Percentiles rank a stretch among this genome's conserved stretches.
Conservation (phyloP, 92 coral and sea anemone species). For the Heliopora coerulea region DNA sequence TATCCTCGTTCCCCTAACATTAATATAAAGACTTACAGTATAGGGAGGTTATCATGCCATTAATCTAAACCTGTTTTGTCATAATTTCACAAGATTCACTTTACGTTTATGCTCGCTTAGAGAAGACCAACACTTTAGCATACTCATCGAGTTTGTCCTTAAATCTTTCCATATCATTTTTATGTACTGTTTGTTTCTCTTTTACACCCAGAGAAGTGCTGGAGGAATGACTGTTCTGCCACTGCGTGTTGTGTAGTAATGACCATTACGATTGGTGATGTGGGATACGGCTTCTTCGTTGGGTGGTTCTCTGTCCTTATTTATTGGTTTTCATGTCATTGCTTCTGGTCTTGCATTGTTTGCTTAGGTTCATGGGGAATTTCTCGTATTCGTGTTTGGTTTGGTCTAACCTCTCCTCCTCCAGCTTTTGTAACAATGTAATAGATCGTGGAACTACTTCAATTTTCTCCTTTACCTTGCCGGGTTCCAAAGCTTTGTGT, state of each 20-base stretch:
- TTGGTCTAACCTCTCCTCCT: conserved; percentile 51
- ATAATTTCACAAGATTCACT: neutral
- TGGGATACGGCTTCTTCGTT: neutral
- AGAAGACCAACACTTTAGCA: too few relatives aligned
- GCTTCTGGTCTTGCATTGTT: neutral
- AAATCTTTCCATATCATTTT: neutral
- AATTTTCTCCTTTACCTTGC: conserved; percentile 43
- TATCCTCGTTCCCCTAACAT: neutral
- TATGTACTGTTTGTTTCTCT: neutral
- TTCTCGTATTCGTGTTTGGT: conserved; percentile 40
- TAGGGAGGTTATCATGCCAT: neutral
- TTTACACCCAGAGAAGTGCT: neutral
- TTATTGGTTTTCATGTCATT: neutral
- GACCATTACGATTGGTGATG: neutral
- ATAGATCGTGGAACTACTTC: conserved; percentile 50
- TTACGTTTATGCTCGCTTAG: neutral
- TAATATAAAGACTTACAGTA: neutral
- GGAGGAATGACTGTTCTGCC: conserved; percentile 46
- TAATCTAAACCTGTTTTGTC: neutral
- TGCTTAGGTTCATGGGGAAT: conserved; percentile 10
- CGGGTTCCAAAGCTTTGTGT: conserved; percentile 53
- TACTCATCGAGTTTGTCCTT: too few relatives aligned
- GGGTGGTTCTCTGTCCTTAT: neutral
- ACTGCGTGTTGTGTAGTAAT: conserved; percentile 36
- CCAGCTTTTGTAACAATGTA: conserved; percentile 52